These are phyloP conservation scores for Allolobophora icterica DNA, from an alignment of 2,888 invertebrate species.

Conservation along the genomic window DNA sequence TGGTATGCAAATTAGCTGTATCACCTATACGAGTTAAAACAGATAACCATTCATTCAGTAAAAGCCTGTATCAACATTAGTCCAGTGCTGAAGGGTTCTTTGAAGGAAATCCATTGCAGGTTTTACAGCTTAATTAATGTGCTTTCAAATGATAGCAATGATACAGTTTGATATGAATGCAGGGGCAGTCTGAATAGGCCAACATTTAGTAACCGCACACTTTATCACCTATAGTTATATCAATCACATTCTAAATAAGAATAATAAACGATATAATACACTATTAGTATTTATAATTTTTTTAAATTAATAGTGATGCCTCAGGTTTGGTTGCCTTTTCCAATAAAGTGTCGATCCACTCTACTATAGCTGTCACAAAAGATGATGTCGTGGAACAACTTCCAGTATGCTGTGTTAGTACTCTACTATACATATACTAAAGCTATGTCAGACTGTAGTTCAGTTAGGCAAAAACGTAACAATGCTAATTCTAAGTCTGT, in stretches of 20 bases:
- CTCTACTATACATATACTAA: constrained; percentile 1
- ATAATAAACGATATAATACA: not conserved
- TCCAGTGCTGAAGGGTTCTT: not conserved
- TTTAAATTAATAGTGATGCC: not conserved
- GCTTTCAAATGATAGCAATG: not conserved
- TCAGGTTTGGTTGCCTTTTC: not conserved
- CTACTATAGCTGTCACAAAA: not conserved
- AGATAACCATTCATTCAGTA: not conserved
- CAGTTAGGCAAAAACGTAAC: not conserved
- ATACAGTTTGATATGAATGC: not conserved
- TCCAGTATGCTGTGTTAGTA: not conserved
- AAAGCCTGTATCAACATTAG: not conserved
- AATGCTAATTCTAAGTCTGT: not conserved
- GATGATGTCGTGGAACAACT: too few species aligned
- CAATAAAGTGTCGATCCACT: not conserved
- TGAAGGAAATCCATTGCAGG: not conserved
- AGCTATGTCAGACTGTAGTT: not conserved
- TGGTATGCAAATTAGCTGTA: not conserved
- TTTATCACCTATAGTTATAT: not conserved
- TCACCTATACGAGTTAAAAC: not conserved
- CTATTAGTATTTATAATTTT: not conserved
- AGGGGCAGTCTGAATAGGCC: not conserved
- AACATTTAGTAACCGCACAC: not conserved
- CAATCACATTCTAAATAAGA: not conserved
- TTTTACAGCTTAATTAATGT: not conserved